Percentiles rank a stretch among this genome's conserved stretches.
These are phyloP conservation scores for Embiotoca jacksoni DNA, from an alignment of 2,113 vertebrate species.

Conservation along the genomic window DNA sequence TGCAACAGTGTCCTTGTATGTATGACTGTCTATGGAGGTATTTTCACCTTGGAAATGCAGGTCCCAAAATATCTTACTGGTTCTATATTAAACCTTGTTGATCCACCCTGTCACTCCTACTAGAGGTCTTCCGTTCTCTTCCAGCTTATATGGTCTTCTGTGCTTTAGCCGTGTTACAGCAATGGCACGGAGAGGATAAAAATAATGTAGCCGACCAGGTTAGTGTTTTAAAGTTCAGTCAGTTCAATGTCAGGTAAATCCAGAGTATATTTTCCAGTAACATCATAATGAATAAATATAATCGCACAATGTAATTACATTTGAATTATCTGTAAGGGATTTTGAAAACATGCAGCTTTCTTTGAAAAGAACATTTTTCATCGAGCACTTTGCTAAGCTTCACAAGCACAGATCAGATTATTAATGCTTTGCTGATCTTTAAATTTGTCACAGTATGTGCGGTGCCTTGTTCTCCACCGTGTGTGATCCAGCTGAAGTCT, in stretches of 20 bases:
- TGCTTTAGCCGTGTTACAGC: conserved; percentile 22
- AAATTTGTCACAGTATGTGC: conserved; percentile 28
- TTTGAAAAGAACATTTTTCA: neutral
- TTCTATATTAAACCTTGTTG: conserved; percentile 67
- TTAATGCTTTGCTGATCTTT: conserved; percentile 33
- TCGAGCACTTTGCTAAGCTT: neutral
- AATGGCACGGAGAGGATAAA: conserved; percentile 23
- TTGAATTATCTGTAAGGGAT: neutral
- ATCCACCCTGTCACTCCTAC: conserved; percentile 55
- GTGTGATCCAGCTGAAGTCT: conserved; percentile 63
- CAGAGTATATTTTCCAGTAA: conserved; percentile 1
- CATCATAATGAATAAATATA: neutral
- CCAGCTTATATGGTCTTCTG: conserved; percentile 6
- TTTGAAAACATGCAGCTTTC: neutral
- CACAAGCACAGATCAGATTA: conserved; percentile 1
- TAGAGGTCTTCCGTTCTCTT: conserved; percentile 41
- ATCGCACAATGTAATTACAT: too few relatives aligned
- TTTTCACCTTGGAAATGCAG: conserved; percentile 57
- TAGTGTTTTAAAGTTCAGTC: conserved; percentile 20
- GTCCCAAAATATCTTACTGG: conserved; percentile 48
- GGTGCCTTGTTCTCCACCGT: conserved; percentile 37
- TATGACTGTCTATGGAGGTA: conserved; percentile 18
- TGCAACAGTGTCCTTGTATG: conserved; percentile 13
- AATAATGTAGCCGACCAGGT: conserved; percentile 6
- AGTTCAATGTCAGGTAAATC: conserved; percentile 27